These are phyloP conservation scores for Amiota communis DNA, from an alignment of 2,888 invertebrate species.

Conservation along the genomic window DNA sequence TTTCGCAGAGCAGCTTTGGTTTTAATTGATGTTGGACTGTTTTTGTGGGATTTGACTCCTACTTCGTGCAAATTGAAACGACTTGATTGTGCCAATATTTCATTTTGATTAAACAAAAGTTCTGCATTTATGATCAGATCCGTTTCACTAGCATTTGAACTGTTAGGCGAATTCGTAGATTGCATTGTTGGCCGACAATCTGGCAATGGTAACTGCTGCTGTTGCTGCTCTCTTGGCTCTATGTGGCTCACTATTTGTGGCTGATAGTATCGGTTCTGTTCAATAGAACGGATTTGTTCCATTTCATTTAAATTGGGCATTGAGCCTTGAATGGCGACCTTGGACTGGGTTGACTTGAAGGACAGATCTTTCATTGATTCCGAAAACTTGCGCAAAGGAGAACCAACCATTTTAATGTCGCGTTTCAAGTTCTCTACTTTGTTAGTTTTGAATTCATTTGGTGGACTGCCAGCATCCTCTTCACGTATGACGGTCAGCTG, in stretches of 20 bases:
- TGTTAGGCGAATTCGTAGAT: slow-evolving; percentile 49
- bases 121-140: slow-evolving; percentile 64
- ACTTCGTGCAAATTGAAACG: slow-evolving; percentile 71
- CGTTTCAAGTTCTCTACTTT: slow-evolving; percentile 57
- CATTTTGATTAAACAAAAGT: slow-evolving; percentile 68
- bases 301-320: slow-evolving; percentile 73
- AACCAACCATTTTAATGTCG: slow-evolving; percentile 68
- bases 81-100: slow-evolving; percentile 73
- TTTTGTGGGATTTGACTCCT: slow-evolving; percentile 51
- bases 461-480: slow-evolving; percentile 57
- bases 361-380: slow-evolving; percentile 72
- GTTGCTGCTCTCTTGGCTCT: not conserved
- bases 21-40: slow-evolving; percentile 42
- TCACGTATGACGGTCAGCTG: slow-evolving; percentile 67
- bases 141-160: slow-evolving; percentile 54
- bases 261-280: slow-evolving; percentile 71
- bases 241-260: slow-evolving; percentile 42
- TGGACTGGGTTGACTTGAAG: slow-evolving; percentile 57
- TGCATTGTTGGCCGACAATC: not conserved
- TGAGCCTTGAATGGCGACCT: slow-evolving; percentile 69
- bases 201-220: slow-evolving; percentile 22
- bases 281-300: slow-evolving; percentile 69
- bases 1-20: not conserved
- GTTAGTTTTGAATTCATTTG: not conserved
- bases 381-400: slow-evolving; percentile 70